phyloP scores from a whole-genome alignment of 1,140 invertebrate genomes.

The Mya arenaria region DNA sequence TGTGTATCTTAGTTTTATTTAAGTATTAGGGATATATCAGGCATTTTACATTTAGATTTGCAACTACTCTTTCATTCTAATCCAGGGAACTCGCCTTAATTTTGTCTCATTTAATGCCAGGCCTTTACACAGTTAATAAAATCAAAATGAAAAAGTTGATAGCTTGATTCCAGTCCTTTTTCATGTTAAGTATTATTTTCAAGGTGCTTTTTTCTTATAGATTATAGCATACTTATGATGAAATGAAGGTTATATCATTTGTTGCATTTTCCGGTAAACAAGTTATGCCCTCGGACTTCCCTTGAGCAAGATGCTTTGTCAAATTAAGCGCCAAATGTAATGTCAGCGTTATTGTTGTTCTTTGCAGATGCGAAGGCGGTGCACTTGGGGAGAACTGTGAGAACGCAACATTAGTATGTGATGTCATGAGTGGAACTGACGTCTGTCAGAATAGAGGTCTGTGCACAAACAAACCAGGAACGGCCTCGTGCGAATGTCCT shows the following conservation, averaged over 20 bases:
- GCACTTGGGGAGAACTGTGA: slow-evolving; percentile 25
- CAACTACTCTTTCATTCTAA: no score
- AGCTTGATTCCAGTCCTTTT: no score
- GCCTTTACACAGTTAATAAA: neutral
- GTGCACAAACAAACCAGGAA: neutral
- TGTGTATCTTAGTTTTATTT: neutral
- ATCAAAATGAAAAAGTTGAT: neutral
- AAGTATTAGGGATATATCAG: no score
- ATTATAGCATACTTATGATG: no score
- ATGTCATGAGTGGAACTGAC: neutral
- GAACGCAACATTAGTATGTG: slow-evolving; percentile 20
- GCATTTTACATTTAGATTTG: no score
- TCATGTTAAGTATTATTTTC: no score
- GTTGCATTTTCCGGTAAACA: no score
- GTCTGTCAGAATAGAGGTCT: slow-evolving; percentile 6
- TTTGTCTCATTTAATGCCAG: neutral
- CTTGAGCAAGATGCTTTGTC: no score
- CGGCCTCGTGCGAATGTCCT: slow-evolving; percentile 17
- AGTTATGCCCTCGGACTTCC: no score
- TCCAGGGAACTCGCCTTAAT: neutral
- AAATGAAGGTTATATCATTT: no score
- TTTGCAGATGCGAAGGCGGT: slow-evolving; percentile 38
- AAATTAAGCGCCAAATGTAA: no score
- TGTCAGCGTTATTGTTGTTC: neutral
- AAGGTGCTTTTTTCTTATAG: no score